phyloP scores from a whole-genome alignment of 2,888 invertebrate species.

The Drosophila fulvimacula region DNA sequence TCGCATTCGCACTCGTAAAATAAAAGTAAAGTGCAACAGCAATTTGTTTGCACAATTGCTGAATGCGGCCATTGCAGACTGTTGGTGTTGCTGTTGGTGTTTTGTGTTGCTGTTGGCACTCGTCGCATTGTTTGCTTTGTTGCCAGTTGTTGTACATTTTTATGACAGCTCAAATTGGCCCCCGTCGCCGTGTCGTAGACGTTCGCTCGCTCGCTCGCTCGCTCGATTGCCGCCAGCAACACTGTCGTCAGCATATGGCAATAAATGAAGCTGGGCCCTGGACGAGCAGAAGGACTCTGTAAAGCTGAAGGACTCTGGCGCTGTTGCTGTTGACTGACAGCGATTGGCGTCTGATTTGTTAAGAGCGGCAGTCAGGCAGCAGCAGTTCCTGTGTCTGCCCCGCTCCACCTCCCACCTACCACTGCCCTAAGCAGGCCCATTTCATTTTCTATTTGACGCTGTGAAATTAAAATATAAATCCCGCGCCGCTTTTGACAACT shows the following conservation, averaged over 20 bases:
- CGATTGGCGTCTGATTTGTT: conserved; percentile 73
- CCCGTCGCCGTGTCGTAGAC: conserved; percentile 64
- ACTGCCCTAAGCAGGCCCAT: conserved; percentile 31
- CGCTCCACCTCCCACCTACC: neutral
- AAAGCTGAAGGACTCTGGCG: conserved; percentile 10
- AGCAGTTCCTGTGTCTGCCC: neutral
- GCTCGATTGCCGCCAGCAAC: conserved; percentile 67
- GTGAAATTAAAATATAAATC: conserved; percentile 73
- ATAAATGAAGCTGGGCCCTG: conserved; percentile 64
- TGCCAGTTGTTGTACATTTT: conserved; percentile 79
- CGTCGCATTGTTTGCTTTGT: conserved; percentile 78
- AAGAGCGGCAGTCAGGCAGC: neutral
- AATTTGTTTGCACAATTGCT: conserved; percentile 80
- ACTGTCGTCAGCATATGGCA: conserved; percentile 80
- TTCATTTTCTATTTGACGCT: conserved; percentile 74
- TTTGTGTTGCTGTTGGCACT: conserved; percentile 75
- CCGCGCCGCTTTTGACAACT: conserved; percentile 76
- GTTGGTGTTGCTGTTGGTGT: conserved; percentile 48
- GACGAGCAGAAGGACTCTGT: conserved; percentile 14
- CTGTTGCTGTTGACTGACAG: conserved; percentile 53
- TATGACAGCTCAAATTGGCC: conserved; percentile 80
- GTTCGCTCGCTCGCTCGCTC: conserved; percentile 19
- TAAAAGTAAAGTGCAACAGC: conserved; percentile 80
- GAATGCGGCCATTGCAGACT: conserved; percentile 70
- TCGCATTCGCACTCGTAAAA: conserved; percentile 79